Percentiles rank a stretch among this genome's conserved stretches.
These are phyloP conservation scores for Anarsia innoxiella DNA, from an alignment of 2,888 invertebrate genomes.

Conservation along the genomic window DNA sequence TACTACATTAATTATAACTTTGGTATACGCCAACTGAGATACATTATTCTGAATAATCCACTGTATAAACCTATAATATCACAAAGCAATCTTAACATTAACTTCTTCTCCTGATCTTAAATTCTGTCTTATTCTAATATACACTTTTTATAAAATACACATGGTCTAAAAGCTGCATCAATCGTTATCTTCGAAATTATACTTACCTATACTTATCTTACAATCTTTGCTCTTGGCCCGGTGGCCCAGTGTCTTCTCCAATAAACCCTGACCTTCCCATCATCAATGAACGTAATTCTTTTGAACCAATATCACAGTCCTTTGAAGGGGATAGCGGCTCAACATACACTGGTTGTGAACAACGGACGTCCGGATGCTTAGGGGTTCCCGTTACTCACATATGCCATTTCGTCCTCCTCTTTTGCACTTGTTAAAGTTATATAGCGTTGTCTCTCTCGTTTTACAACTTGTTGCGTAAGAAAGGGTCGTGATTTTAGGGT, in stretches of 20 bases:
- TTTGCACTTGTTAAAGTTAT: constrained; percentile 20
- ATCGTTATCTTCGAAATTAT: no score
- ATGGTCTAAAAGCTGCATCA: no score
- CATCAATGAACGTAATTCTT: constrained; percentile 28
- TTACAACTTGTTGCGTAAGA: constrained; percentile 41
- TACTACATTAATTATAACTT: no score
- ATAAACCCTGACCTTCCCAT: constrained; percentile 22
- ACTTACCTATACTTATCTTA: no score
- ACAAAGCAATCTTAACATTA: no score
- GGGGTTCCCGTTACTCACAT: constrained; percentile 52
- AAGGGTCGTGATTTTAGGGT: constrained; percentile 28
- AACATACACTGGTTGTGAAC: constrained; percentile 33
- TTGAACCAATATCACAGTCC: constrained; percentile 16
- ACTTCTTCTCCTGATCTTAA: no score
- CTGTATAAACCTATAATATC: no score
- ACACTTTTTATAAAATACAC: no score
- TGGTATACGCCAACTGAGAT: no score
- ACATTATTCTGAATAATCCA: no score
- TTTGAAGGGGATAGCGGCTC: constrained; percentile 35
- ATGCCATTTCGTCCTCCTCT: constrained; percentile 31
- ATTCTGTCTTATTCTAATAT: no score
- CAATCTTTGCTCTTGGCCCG: constrained; percentile 43
- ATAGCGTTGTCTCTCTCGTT: constrained; percentile 29
- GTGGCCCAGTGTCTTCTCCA: constrained; percentile 49
- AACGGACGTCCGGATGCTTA: constrained; percentile 49